Percentiles rank a stretch among this genome's conserved stretches.
Conservation (phyloP, 2,888 invertebrate species). For the Macrostomum cliftonense region DNA sequence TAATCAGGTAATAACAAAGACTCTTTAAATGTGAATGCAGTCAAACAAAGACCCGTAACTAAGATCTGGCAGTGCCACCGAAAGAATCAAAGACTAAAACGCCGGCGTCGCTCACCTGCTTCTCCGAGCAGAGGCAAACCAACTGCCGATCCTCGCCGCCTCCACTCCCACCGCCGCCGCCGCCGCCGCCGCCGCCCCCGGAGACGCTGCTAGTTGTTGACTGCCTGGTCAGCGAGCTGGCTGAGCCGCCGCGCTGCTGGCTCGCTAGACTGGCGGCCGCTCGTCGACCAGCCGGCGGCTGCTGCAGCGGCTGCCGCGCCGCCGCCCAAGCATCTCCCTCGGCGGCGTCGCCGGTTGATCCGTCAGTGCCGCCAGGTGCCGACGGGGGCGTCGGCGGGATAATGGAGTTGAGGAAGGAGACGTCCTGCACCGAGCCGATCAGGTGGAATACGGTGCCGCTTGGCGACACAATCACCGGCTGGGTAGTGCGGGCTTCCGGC, state of each 20-base stretch:
- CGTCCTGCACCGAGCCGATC: slow-evolving; percentile 20
- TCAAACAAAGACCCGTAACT: no score
- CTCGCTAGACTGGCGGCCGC: no score
- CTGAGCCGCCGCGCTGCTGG: slow-evolving; percentile 18
- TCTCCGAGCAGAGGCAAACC: slow-evolving; percentile 77
- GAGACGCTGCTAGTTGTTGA: background rate
- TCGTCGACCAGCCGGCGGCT: no score
- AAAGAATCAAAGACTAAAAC: no score
- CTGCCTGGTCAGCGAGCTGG: slow-evolving; percentile 19
- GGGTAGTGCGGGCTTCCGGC: slow-evolving; percentile 27
- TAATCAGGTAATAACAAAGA: no score
- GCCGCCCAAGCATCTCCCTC: slow-evolving; percentile 15
- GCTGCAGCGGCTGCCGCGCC: slow-evolving; percentile 28
- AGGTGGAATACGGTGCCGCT: slow-evolving; percentile 49
- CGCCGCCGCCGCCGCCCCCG: slow-evolving; percentile 2
- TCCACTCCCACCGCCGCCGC: background rate
- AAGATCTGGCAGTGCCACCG: no score
- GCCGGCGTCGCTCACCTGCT: slow-evolving; percentile 42
- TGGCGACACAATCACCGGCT: slow-evolving; percentile 56
- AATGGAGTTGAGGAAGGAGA: background rate
- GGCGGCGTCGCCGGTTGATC: background rate
- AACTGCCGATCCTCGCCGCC: slow-evolving; percentile 58
- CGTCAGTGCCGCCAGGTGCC: background rate
- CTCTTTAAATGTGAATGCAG: no score
- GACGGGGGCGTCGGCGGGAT: background rate